Percentiles rank a stretch among this genome's conserved stretches.
Conservation (phyloP, 1,140 invertebrate genomes). For the Calycopis cecrops region DNA sequence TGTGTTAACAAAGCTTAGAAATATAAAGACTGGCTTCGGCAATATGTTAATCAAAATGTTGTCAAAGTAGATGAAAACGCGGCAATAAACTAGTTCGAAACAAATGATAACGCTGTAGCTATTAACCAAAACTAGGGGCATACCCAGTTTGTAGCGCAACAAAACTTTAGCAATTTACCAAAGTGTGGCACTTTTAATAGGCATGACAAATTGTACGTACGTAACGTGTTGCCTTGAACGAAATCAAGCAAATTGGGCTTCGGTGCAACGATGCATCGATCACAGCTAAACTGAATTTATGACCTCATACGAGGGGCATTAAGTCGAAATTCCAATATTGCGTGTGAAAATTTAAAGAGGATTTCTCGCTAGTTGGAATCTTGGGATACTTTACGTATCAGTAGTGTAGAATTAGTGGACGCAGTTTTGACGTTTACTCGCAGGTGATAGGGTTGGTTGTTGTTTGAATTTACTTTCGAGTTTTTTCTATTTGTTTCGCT, state of each 20-base stretch:
- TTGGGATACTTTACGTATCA: conserved; percentile 18
- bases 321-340: conserved; percentile 13
- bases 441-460: conserved; percentile 4
- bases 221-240: conserved; percentile 3
- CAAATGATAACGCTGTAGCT: too few relatives aligned
- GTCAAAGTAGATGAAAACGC: too few relatives aligned
- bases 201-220: conserved; percentile 14
- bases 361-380: conserved; percentile 16
- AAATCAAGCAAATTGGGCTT: conserved; percentile 19
- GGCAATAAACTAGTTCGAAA: too few relatives aligned
- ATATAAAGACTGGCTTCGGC: too few relatives aligned
- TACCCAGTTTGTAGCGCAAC: not conserved
- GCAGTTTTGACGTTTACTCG: conserved; percentile 1
- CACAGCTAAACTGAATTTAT: conserved; percentile 3
- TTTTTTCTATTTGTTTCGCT: conserved; percentile 4
- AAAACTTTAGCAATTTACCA: conserved; percentile 4
- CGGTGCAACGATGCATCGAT: conserved; percentile 16
- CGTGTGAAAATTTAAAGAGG: conserved; percentile 17
- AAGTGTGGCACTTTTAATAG: conserved; percentile 11
- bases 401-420: conserved; percentile 6
- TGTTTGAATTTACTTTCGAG: not conserved
- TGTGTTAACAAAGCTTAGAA: too few relatives aligned
- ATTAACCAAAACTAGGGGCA: not conserved
- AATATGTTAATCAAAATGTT: too few relatives aligned
- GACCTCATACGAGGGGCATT: not conserved